Evolutionary conservation across 1,140 invertebrate species (phyloP), one percentile per base, ranked within the genome.

Genomic region (Samia ricini): DNA sequence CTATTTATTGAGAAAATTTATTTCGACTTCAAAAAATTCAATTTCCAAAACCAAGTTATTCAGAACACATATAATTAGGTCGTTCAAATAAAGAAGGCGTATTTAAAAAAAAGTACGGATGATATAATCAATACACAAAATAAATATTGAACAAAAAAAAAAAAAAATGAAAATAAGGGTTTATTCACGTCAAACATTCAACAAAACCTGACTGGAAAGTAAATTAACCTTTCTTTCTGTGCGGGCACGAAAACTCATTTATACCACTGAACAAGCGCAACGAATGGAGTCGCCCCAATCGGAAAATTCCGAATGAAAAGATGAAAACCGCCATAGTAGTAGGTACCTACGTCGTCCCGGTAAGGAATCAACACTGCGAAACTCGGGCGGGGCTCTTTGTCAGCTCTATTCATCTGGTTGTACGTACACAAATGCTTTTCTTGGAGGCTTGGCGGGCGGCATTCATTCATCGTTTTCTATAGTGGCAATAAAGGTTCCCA

Each of bases 401-500:
- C 74, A 81, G 81, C 79, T 62, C 36, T 69, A 89, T 86, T 85
- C 80, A 86, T 68, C 68, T 68, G 67, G 60, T 68, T 56, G 74
- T 77, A 72, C 81, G 74, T 77, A 72, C 81, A 89, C 86, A 89
- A 89, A 86, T 80, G 85, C 80, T 85, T 89, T 89, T 84, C 83
- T 89, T 86, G 83, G 74, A 68, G 19, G 6, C 15, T 15, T 15
- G 6, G 6, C 15, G 6, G 20, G 10, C 77, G 75, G 79, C 80
- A 83, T 89, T 87, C 83, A 86, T 77, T 75, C 23, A 57, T 8
- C 74, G 36, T 81, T 88, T 88, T 89, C 84, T 88, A 89, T 89
- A 79, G 80, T 69, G 84, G 83, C 74, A 89, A 89, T 89, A 89
- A 89, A 88, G 85, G 85, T 85, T 88, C 78, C 77, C 81, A 83